A percentile compares a stretch with the other conserved stretches of the same genome.
These are phyloP conservation scores for Ivindomyrus marchei DNA, from an alignment of 2,113 vertebrate genomes.

Conservation along the genomic window DNA sequence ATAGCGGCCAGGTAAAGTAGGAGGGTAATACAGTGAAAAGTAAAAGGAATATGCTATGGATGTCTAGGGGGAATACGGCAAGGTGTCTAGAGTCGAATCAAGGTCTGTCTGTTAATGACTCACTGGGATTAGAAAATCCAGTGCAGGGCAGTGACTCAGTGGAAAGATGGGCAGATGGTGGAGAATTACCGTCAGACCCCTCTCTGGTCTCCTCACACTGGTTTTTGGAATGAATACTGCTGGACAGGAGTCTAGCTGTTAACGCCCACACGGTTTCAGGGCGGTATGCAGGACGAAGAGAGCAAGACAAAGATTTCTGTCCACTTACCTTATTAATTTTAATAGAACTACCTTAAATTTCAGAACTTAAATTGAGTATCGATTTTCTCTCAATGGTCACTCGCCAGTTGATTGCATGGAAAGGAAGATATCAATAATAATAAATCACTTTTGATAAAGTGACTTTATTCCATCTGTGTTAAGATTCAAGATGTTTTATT, in stretches of 20 bases:
- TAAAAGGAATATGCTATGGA: background rate
- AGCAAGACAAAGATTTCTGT: background rate
- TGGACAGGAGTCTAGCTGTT: background rate
- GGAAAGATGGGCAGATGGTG: slow-evolving; percentile 19
- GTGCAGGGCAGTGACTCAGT: background rate
- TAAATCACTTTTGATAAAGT: background rate
- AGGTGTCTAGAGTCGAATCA: background rate
- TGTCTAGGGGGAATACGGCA: background rate
- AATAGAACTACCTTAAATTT: background rate
- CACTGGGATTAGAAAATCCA: slow-evolving; percentile 8
- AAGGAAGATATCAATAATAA: background rate
- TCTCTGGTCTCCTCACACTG: background rate
- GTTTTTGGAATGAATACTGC: background rate
- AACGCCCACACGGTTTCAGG: background rate
- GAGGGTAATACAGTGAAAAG: background rate
- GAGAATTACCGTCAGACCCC: background rate
- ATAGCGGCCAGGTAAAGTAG: slow-evolving; percentile 14
- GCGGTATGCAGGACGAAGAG: background rate
- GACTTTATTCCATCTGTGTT: background rate
- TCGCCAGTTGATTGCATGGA: background rate
- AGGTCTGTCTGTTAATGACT: slow-evolving; percentile 7
- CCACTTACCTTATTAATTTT: background rate
- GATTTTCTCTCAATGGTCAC: background rate
- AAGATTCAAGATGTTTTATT: background rate
- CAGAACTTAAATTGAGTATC: background rate